These are phyloP conservation scores for Ictidomys tridecemlineatus DNA, from an alignment of 2,113 vertebrate species.

Conservation along the genomic window DNA sequence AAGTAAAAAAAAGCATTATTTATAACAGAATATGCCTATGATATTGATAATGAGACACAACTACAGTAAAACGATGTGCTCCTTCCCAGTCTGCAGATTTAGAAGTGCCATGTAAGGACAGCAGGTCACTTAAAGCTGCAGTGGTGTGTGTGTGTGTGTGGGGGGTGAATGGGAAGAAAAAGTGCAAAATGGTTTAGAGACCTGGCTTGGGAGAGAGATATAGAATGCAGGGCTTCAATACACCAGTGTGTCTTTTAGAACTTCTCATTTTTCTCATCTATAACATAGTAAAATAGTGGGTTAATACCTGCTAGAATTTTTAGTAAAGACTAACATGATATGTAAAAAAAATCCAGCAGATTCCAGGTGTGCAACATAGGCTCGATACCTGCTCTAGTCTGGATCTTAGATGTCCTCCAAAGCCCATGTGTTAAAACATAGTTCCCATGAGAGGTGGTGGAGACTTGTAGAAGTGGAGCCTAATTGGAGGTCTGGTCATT, in stretches of 20 bases:
- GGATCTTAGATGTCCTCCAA: too few species aligned
- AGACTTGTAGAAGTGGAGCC: background rate
- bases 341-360: background rate
- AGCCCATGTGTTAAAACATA: background rate
- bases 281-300: background rate
- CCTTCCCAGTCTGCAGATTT: background rate
- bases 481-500: background rate
- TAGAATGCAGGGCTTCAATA: background rate
- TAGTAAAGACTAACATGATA: background rate
- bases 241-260: background rate
- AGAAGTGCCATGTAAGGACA: background rate
- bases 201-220: background rate
- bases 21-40: background rate
- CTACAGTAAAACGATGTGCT: background rate
- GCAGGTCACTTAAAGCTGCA: background rate
- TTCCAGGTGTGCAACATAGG: background rate
- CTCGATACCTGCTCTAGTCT: background rate
- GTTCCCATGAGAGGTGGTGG: background rate
- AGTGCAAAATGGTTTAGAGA: background rate
- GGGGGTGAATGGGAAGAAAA: background rate
- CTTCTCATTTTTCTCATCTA: background rate
- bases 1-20: background rate
- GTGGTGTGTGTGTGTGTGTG: fast-evolving
- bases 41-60: background rate
- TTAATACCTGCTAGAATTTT: background rate